A percentile compares a stretch with the other conserved stretches of the same genome.
These are phyloP conservation scores for Ammospiza caudacuta DNA, from an alignment of 2,113 vertebrate genomes.

Conservation along the genomic window DNA sequence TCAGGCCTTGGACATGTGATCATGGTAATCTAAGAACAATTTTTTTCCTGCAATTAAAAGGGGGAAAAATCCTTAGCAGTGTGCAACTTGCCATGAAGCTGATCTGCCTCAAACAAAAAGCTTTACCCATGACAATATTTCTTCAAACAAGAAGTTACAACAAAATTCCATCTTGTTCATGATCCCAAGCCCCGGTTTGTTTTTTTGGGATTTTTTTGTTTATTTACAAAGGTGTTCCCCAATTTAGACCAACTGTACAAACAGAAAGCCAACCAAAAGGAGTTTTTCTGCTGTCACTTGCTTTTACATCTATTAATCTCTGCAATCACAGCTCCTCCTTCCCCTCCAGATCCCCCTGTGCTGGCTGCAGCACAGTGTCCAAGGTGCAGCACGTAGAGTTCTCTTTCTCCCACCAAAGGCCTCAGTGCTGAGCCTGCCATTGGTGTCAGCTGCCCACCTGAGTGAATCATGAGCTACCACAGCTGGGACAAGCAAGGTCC, in stretches of 20 bases:
- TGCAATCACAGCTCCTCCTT: neutral
- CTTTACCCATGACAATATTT: neutral
- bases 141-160: neutral
- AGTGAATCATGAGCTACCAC: neutral
- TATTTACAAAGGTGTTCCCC: neutral
- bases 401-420: neutral
- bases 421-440: neutral
- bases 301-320: neutral
- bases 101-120: neutral
- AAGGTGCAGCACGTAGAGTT: neutral
- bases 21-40: neutral
- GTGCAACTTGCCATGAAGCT: neutral
- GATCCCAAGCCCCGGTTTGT: neutral
- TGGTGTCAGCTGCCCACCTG: neutral
- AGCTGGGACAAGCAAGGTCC: neutral
- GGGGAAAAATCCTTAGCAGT: neutral
- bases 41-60: neutral
- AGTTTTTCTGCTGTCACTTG: neutral
- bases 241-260: neutral
- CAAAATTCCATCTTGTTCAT: neutral
- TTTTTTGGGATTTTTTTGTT: neutral
- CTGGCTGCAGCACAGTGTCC: neutral
- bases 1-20: fast-evolving
- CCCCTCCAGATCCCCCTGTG: neutral
- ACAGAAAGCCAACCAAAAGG: neutral